These are phyloP conservation scores for Carcinoscorpius rotundicauda DNA, from an alignment of 1,140 invertebrate species.

Conservation along the genomic window DNA sequence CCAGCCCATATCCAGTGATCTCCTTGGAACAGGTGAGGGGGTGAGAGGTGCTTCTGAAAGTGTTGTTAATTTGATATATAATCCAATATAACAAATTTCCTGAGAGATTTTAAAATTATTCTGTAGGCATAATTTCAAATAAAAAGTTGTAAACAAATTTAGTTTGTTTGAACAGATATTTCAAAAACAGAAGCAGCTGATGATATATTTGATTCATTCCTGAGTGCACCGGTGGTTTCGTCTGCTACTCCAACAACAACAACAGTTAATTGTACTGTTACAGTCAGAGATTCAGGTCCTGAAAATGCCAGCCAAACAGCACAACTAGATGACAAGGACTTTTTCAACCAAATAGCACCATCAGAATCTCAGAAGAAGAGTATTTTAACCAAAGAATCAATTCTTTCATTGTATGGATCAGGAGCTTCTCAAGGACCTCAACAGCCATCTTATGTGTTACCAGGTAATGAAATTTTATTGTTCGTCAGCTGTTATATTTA, in stretches of 20 bases:
- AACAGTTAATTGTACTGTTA: neutral
- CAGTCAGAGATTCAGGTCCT: neutral
- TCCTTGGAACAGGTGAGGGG: too few relatives aligned
- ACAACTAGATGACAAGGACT: conserved; percentile 60
- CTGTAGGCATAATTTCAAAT: too few relatives aligned
- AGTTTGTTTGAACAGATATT: too few relatives aligned
- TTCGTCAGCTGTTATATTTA: too few relatives aligned
- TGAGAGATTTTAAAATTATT: too few relatives aligned
- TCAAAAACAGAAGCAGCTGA: conserved; percentile 4
- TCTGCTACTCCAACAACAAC: conserved; percentile 1
- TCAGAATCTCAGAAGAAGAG: conserved; percentile 54
- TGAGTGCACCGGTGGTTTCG: conserved; percentile 16
- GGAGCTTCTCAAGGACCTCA: conserved; percentile 10
- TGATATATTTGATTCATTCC: conserved; percentile 22
- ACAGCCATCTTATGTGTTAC: conserved; percentile 12
- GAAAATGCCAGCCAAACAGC: neutral
- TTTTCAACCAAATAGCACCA: conserved; percentile 72
- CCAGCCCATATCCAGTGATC: too few relatives aligned
- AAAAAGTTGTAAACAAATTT: too few relatives aligned
- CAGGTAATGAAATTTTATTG: conserved; percentile 2
- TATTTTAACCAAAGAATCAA: conserved; percentile 77
- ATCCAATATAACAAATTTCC: too few relatives aligned
- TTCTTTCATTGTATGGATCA: conserved; percentile 69
- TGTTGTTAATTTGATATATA: too few relatives aligned
- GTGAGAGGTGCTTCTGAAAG: too few relatives aligned